Evolutionary conservation across 2,113 vertebrate genomes (phyloP).

Genomic region (Trochalopteron elliotii): DNA sequence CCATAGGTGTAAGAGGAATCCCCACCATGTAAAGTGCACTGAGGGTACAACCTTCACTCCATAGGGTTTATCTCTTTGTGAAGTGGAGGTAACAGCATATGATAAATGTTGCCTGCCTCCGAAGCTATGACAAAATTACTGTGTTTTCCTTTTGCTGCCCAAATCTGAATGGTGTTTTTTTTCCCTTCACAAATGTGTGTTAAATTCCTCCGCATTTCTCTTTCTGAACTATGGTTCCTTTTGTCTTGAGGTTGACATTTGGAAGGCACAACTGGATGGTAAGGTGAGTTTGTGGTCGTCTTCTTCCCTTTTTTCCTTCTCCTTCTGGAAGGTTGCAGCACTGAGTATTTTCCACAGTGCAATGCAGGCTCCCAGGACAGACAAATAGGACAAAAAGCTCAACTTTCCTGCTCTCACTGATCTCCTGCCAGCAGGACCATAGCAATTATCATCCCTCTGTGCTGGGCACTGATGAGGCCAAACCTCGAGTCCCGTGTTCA

Average conservation of each 20-base stretch:
- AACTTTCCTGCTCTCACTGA: neutral
- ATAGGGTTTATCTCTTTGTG: neutral
- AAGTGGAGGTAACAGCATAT: neutral
- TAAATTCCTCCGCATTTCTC: neutral
- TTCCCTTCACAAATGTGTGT: neutral
- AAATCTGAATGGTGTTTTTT: neutral
- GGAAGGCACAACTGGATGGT: neutral
- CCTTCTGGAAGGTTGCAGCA: neutral
- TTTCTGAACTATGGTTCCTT: neutral
- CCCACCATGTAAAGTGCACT: neutral
- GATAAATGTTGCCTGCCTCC: constrained; percentile 8
- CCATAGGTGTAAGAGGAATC: neutral
- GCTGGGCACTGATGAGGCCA: neutral
- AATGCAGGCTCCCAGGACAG: neutral
- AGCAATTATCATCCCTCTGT: neutral
- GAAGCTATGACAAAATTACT: neutral
- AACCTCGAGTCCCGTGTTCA: rapidly evolving
- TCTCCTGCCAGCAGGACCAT: neutral
- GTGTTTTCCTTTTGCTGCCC: neutral
- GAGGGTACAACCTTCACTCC: neutral
- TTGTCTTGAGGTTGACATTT: neutral
- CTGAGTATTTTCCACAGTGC: neutral
- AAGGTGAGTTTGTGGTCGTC: neutral
- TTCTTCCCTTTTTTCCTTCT: neutral
- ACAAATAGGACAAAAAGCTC: neutral